A percentile compares a stretch with the other conserved stretches of the same genome.
These are phyloP conservation scores for Bombus affinis DNA, from an alignment of 1,140 invertebrate genomes.

Conservation along the genomic window DNA sequence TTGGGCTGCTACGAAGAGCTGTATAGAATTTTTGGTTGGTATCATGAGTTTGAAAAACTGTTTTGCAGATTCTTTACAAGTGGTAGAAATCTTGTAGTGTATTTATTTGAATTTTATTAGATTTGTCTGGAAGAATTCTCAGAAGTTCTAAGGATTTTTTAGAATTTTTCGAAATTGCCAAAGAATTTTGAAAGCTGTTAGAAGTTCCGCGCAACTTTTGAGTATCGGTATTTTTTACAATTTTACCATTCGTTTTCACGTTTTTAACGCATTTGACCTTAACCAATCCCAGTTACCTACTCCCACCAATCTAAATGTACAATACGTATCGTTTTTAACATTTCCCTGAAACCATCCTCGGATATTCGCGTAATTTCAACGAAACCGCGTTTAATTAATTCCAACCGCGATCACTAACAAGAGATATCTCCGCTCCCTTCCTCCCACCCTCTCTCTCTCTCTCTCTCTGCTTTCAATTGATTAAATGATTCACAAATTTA, in stretches of 20 bases:
- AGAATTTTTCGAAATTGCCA: background rate
- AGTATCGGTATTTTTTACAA: no score
- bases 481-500: background rate
- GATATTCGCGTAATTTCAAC: background rate
- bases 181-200: no score
- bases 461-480: no score
- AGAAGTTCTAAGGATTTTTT: background rate
- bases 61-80: background rate
- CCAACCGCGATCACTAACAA: background rate
- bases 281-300: no score
- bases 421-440: no score
- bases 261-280: no score
- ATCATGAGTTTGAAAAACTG: background rate
- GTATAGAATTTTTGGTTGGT: no score
- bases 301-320: background rate
- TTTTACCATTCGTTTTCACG: no score
- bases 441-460: no score
- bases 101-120: background rate
- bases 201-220: no score
- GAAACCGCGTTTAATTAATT: conserved; percentile 10
- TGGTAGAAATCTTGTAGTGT: background rate
- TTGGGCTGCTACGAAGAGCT: background rate
- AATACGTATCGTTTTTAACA: background rate
- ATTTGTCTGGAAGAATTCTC: background rate
- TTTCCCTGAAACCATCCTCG: background rate